Evolutionary conservation across 2,888 invertebrate genomes (phyloP).

Genomic region (Eupithecia insigniata): DNA sequence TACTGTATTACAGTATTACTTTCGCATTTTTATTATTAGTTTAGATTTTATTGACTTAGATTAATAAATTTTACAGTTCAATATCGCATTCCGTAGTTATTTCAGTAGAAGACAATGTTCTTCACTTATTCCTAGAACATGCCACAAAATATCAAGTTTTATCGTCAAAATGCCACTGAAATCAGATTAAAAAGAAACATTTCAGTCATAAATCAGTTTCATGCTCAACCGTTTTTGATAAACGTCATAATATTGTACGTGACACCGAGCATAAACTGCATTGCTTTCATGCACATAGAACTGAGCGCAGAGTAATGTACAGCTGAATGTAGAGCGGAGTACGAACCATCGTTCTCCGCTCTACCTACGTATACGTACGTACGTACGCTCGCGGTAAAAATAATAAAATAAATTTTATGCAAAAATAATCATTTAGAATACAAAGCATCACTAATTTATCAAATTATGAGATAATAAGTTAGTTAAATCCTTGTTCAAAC

Average conservation of each 20-base stretch:
- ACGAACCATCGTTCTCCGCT: too few relatives aligned
- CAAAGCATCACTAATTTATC: too few relatives aligned
- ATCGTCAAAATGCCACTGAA: background rate
- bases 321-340: background rate
- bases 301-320: background rate
- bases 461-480: too few relatives aligned
- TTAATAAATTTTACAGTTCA: background rate
- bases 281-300: conserved; percentile 18
- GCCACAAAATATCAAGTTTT: background rate
- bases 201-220: conserved; percentile 21
- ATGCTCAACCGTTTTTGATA: conserved; percentile 26
- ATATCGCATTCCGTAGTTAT: background rate
- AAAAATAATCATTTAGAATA: too few relatives aligned
- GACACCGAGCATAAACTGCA: conserved; percentile 25
- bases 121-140: background rate
- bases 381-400: too few relatives aligned
- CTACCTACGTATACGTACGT: too few relatives aligned
- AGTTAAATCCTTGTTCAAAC: too few relatives aligned
- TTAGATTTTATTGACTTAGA: too few relatives aligned
- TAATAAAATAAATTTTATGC: too few relatives aligned
- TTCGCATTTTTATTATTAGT: too few relatives aligned
- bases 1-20: too few relatives aligned
- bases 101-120: background rate
- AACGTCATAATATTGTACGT: conserved; percentile 28
- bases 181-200: conserved; percentile 18